Percentiles rank a stretch among this genome's conserved stretches.
These are phyloP conservation scores for Clitarchus hookeri DNA, from an alignment of 2,888 invertebrate species.

Conservation along the genomic window DNA sequence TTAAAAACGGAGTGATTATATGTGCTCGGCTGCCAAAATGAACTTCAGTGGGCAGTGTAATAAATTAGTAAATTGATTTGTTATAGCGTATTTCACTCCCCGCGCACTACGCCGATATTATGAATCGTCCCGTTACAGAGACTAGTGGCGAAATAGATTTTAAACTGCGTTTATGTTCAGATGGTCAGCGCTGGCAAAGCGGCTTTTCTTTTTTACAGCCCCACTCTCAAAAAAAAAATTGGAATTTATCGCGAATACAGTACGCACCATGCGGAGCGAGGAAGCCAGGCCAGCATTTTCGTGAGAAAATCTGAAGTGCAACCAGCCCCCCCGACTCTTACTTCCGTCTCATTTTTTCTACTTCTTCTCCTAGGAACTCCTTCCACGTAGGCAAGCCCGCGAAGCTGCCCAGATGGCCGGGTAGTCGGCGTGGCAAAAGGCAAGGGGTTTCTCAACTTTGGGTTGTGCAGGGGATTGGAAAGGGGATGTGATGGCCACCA, in stretches of 20 bases:
- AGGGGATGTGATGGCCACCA: background rate
- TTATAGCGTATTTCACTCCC: too few species aligned
- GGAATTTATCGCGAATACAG: background rate
- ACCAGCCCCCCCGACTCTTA: background rate
- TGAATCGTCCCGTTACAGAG: background rate
- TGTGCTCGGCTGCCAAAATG: too few species aligned
- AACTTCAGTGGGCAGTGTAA: too few species aligned
- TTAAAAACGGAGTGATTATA: too few species aligned
- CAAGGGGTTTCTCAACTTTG: background rate
- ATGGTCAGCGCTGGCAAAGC: background rate
- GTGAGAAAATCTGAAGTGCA: slow-evolving; percentile 10
- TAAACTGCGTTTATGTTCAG: background rate
- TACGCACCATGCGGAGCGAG: background rate
- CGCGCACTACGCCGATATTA: background rate
- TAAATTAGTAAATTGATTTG: too few species aligned
- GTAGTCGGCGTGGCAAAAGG: background rate
- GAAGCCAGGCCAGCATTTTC: background rate
- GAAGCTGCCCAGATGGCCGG: slow-evolving; percentile 2
- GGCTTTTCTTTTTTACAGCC: background rate
- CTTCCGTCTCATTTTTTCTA: background rate
- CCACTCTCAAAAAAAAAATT: background rate
- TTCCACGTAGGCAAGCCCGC: background rate
- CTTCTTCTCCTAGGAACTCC: background rate
- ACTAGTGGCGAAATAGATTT: background rate
- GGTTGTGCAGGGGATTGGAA: background rate